These are phyloP conservation scores for Itoplectis maculator DNA, from an alignment of 2,888 invertebrate genomes.

Conservation along the genomic window DNA sequence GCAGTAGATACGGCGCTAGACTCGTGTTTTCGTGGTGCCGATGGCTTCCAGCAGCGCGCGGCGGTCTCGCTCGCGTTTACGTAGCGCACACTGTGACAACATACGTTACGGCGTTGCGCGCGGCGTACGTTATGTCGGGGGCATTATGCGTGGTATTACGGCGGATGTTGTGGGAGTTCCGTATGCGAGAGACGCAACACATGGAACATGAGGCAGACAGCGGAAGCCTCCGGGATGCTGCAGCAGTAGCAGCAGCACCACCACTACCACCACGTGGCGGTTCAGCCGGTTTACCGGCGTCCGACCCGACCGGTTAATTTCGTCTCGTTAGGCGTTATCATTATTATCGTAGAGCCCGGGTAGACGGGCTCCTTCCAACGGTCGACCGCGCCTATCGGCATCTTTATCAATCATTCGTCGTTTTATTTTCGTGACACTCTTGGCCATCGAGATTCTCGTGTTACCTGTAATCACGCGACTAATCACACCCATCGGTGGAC, in stretches of 20 bases:
- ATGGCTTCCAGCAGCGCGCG: conserved; percentile 5
- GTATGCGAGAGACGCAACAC: conserved; percentile 31
- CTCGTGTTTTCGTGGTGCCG: conserved; percentile 27
- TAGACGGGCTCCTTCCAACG: conserved; percentile 9
- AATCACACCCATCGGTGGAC: background rate
- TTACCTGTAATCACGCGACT: background rate
- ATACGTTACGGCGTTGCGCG: conserved; percentile 41
- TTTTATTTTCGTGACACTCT: background rate
- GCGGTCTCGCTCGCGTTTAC: background rate
- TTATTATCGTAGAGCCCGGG: conserved; percentile 28
- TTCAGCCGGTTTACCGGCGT: conserved; percentile 57
- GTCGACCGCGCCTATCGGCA: background rate
- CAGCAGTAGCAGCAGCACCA: too few relatives aligned
- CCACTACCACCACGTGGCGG: conserved; percentile 48
- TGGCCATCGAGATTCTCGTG: background rate
- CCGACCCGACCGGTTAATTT: conserved; percentile 55
- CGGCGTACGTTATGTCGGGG: conserved; percentile 38
- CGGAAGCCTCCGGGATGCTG: conserved; percentile 37
- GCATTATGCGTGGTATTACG: conserved; percentile 20
- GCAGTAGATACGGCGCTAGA: background rate
- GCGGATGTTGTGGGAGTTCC: conserved; percentile 3
- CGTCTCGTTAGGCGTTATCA: conserved; percentile 47
- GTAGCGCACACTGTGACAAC: background rate
- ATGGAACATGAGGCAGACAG: conserved; percentile 1
- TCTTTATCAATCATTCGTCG: background rate